Base-by-base conservation (phyloP, 1,140 invertebrate species). In the Drosophila saltans region DNA sequence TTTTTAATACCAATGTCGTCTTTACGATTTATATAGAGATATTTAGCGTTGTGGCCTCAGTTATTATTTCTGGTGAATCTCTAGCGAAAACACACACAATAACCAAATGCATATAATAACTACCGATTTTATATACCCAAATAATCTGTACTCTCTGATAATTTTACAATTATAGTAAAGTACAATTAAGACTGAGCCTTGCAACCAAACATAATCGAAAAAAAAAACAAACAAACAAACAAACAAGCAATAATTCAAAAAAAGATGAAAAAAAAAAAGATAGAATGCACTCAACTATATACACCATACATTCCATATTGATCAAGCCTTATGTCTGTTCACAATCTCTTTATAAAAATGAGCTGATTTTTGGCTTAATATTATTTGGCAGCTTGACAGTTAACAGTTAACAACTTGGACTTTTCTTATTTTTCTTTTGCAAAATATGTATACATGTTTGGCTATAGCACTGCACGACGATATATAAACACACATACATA, bases 141-240 rank as follows among this genome's bases (percentile, higher is more conserved):
- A 52, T 43, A 10, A 10, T n/a, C 21, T 62, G n/a, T 43, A 43
- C 6, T 21, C 58, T 77, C 41, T 68, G 45, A 52, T 52, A 8
- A 26, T 52, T 26, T 52, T 21, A 52, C 41, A 43, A 43, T 43
- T 52, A 52, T 26, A 52, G 21, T 52, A 52, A 78, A 78, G 40
- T 78, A 72, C 43, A 60, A 48, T 72, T 72, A 78, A 78, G 76
- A 78, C 76, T 75, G 72, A 78, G 60, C 59, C 55, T 68, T 61
- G 48, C 36, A 58, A 60, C 61, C 45, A 58, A 72, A 70, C 26
- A 30, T 57, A 62, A 70, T 63, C 16, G 28, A 52, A 7, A 45
- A 57, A 36, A 26, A 24, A 40, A 26, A 39, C 2, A 2, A 33
- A 10, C 28, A 69, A n/a, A 36, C n/a, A 60, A 45, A 30, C 48